Evolutionary conservation across 2,888 invertebrate genomes (phyloP).

Genomic region (Falcaria lacertinaria): DNA sequence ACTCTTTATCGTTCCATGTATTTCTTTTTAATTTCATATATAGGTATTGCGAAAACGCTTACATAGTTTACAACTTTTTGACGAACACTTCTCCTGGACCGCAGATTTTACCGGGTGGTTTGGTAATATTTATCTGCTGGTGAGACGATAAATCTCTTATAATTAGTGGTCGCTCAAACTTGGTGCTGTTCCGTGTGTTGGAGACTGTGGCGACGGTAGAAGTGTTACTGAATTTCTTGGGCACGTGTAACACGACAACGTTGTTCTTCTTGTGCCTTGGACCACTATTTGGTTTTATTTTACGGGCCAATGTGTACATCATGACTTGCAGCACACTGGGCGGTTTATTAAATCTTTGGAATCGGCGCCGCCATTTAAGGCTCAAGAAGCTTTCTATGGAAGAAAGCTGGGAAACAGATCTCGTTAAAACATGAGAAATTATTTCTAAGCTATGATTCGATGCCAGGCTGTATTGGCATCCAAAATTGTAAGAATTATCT

Average conservation of each 20-base stretch:
- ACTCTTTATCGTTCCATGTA: too few relatives aligned
- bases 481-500: slow-evolving; percentile 26
- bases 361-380: slow-evolving; percentile 21
- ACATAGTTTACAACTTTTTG: slow-evolving; percentile 13
- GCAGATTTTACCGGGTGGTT: slow-evolving; percentile 34
- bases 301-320: slow-evolving; percentile 30
- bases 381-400: slow-evolving; percentile 26
- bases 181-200: slow-evolving; percentile 11
- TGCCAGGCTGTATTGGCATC: slow-evolving; percentile 38
- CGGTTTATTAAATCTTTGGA: slow-evolving; percentile 17
- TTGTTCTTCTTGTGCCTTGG: slow-evolving; percentile 28
- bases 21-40: background rate
- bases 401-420: slow-evolving; percentile 31
- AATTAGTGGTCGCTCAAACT: slow-evolving; percentile 29
- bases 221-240: slow-evolving; percentile 26
- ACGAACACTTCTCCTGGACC: slow-evolving; percentile 41
- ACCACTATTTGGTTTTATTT: slow-evolving; percentile 26
- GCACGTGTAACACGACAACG: slow-evolving; percentile 32
- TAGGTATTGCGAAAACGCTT: background rate
- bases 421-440: slow-evolving; percentile 36
- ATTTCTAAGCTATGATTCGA: slow-evolving; percentile 48
- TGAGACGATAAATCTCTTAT: slow-evolving; percentile 30
- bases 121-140: slow-evolving; percentile 7
- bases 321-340: slow-evolving; percentile 27
- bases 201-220: slow-evolving; percentile 16